Percentiles rank a stretch among this genome's conserved stretches.
Conservation (phyloP, 2,888 invertebrate genomes). For the Lithodes maja region DNA sequence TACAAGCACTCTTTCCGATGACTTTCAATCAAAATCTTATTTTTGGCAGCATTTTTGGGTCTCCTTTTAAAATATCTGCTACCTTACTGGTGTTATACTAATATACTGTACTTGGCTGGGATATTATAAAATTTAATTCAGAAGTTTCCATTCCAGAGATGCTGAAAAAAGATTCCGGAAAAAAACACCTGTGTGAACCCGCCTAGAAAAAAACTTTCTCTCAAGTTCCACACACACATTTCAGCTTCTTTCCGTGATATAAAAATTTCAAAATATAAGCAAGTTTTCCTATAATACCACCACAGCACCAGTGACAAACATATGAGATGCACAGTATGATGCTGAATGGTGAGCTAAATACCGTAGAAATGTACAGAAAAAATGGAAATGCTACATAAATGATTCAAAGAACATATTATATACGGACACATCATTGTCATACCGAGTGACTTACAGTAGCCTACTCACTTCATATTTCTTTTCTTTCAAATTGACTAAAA, state of each 20-base stretch:
- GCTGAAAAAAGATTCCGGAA: too few species aligned
- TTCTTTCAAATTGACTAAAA: conserved; percentile 6
- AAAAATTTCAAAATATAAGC: conserved; percentile 45
- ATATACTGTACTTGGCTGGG: too few species aligned
- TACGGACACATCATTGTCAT: background rate
- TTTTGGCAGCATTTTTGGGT: conserved; percentile 5
- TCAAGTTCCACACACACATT: too few species aligned
- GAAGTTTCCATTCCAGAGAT: too few species aligned
- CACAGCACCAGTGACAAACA: conserved; percentile 51
- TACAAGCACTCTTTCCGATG: too few species aligned
- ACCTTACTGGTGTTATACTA: too few species aligned
- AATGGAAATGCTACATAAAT: conserved; percentile 4
- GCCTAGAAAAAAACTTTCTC: too few species aligned
- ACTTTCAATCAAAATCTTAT: background rate
- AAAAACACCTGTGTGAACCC: too few species aligned
- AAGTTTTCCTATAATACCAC: conserved; percentile 21
- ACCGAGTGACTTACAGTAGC: background rate
- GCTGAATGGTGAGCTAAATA: background rate
- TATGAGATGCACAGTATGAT: background rate
- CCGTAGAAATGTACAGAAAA: background rate
- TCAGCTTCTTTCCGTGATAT: too few species aligned
- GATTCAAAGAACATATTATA: background rate
- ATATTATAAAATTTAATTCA: too few species aligned
- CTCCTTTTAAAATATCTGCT: background rate
- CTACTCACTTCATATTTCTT: background rate